Evolutionary conservation across 1,140 invertebrate genomes (phyloP).

Genomic region (Vanessa tameamea): DNA sequence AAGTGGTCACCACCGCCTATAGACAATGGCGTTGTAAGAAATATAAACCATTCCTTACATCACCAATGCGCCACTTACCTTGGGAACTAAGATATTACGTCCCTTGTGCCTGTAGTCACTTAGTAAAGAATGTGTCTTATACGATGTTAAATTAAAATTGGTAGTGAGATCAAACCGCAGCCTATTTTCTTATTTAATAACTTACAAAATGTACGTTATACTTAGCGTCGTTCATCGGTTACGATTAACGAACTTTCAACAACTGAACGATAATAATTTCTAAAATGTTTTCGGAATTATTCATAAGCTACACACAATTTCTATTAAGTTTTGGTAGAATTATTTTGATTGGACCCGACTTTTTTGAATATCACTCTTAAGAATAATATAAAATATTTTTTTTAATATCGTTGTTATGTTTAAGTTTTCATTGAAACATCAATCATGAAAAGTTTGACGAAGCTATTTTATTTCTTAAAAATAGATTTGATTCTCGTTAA

Average conservation of each 20-base stretch:
- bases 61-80: no score
- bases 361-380: neutral
- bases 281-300: neutral
- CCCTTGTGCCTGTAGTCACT: no score
- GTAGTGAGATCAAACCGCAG: no score
- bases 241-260: neutral
- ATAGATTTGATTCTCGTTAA: no score
- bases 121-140: no score
- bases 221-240: neutral
- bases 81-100: no score
- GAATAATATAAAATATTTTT: neutral
- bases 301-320: neutral
- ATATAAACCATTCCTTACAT: no score
- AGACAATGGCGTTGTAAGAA: no score
- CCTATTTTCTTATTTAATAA: neutral
- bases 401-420: neutral
- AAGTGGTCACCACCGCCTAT: no score
- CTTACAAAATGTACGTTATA: neutral
- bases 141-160: no score
- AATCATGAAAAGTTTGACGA: no score
- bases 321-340: neutral
- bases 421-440: neutral
- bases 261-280: slow-evolving; percentile 1
- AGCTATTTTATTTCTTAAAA: no score
- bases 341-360: neutral